Evolutionary conservation across 2,888 invertebrate species (phyloP), one percentile per base, ranked within the genome.

Genomic region (Alsophila aescularia): DNA sequence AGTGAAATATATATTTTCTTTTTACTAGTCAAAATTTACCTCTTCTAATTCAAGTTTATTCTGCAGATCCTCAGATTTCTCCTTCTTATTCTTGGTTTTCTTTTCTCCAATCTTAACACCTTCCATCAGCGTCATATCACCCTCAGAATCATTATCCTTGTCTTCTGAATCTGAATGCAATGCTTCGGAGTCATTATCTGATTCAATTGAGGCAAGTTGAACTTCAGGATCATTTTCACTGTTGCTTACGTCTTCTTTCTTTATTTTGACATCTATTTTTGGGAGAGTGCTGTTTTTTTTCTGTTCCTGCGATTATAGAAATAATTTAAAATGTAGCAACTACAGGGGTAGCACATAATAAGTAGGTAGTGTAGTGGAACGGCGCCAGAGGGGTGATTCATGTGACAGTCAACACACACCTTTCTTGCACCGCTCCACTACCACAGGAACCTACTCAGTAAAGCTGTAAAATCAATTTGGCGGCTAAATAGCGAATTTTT

Each of bases 11-110:
- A 18, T 2, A 18, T 18, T 4, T 4, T 4, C 18, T 4, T 4
- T 4, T 4, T 4, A 18, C 18, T 18, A 4, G 5, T 4, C 2
- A 18, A 24, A 24, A 8, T 64, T 52, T 62, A 90, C 91, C 79
- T 92, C 87, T 70, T 89, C 87, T 0, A 81, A 44, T 58, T 84
- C 84, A 59, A 91, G 79, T 76, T 90, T 92, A 64, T 87, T 92
- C 64, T 90, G 92, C 74, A 87, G 88, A 72, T 80, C 92, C 64
- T 79, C 91, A 44, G 80, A 80, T 72, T 75, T 87, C 51, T 74
- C 82, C 77, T 84, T 93, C 64, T 75, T 92, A 70, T 64, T 83
- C 73, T 77, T 91, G 58, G 76, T 86, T 69, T 74, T 90, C 66
- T 87, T 90, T 39, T 81, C 78, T 8, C 83, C 78, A 0, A 91